phyloP scores from a whole-genome alignment of 2,113 vertebrate species.

The Telmatochromis sp. region DNA sequence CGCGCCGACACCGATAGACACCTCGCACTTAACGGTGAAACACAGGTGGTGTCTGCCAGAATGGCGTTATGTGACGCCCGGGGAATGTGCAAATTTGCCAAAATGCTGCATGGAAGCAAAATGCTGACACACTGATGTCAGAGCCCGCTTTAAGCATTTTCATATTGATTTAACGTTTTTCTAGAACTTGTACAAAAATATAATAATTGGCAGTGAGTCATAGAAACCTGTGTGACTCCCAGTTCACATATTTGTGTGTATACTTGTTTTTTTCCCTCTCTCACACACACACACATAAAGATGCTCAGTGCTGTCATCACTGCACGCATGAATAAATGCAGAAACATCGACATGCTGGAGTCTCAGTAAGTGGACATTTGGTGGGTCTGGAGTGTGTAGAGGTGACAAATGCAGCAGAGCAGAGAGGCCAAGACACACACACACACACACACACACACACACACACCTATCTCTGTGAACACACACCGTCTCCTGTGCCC shows the following conservation, averaged over 20 bases:
- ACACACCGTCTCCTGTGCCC: not conserved
- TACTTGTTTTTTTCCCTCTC: not conserved
- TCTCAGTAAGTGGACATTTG: not conserved
- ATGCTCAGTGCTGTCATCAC: not conserved
- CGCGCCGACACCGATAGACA: not conserved
- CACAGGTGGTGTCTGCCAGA: not conserved
- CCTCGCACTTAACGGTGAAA: not conserved
- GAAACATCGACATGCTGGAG: not conserved
- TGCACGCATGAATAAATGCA: not conserved
- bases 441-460: not conserved
- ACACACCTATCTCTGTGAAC: not conserved
- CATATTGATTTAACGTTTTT: accelerated
- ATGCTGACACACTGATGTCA: not conserved
- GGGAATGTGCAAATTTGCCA: not conserved
- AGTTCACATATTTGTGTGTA: not conserved
- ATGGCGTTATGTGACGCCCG: accelerated
- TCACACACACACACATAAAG: not conserved
- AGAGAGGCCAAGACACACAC: not conserved
- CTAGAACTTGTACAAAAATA: not conserved
- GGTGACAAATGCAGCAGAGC: not conserved
- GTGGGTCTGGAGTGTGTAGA: not conserved
- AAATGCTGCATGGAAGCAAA: not conserved
- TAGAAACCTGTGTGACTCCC: not conserved
- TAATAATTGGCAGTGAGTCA: not conserved
- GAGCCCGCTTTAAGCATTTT: accelerated